A percentile compares a stretch with the other conserved stretches of the same genome.
Evolutionary conservation across 2,888 invertebrate species (phyloP).

Genomic region (Troides oblongomaculatus): DNA sequence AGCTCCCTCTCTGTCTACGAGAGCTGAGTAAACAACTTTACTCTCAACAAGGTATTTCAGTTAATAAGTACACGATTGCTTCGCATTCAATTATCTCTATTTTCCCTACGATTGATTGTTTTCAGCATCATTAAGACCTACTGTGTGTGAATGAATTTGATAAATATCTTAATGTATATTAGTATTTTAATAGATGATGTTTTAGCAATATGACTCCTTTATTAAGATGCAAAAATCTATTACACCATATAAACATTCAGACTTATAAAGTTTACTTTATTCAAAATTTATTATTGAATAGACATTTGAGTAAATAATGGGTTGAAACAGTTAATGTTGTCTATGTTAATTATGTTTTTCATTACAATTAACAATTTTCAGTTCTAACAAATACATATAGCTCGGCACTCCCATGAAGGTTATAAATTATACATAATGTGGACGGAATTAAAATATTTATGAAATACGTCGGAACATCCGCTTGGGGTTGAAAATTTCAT

Average conservation of each 20-base stretch:
- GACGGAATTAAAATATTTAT: conserved; percentile 10
- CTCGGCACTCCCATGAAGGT: neutral
- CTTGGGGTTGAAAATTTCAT: conserved; percentile 8
- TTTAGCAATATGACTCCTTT: too few relatives aligned
- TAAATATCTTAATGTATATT: too few relatives aligned
- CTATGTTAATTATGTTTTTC: neutral
- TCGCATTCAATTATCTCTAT: neutral
- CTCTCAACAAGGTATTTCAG: neutral
- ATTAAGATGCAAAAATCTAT: too few relatives aligned
- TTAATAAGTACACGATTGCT: neutral
- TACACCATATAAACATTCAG: too few relatives aligned
- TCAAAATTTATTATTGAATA: too few relatives aligned
- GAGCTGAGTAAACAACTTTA: neutral
- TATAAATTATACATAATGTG: conserved; percentile 3
- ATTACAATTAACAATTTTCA: neutral
- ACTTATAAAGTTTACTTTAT: too few relatives aligned
- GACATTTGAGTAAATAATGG: too few relatives aligned
- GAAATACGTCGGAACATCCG: conserved; percentile 5
- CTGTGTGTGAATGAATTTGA: too few relatives aligned
- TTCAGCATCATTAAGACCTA: too few relatives aligned
- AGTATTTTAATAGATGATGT: too few relatives aligned
- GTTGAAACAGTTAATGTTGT: neutral
- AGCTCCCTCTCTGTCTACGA: neutral
- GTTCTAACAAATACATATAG: neutral
- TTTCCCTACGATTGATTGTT: neutral